Evolutionary conservation across 2,888 invertebrate genomes (phyloP), one percentile per base, ranked within the genome.

Genomic region (Leucania comma): DNA sequence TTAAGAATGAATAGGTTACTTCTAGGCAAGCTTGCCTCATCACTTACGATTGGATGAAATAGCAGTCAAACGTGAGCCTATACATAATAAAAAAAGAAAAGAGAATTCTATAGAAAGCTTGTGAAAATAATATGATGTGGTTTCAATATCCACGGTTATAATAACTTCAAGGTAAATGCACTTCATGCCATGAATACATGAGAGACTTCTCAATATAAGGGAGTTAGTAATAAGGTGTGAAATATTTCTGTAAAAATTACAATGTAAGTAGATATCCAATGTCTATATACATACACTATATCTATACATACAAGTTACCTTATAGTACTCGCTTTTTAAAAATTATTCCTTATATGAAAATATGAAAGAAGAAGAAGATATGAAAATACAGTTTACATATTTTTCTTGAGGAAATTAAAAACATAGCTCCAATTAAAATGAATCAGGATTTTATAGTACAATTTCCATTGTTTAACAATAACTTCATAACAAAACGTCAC

Each of bases 391-490:
- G 4, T 12, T 26, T 17, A 1, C 3, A 46, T n/a, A 66, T 46
- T 38, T 64, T 42, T 58, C 9, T 17, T 24, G 9, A 8, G 0
- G 2, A 59, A 54, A 50, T 54, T 42, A 24, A 66, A 72, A 56
- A 46, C 12, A 51, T 24, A 42, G 3, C 48, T 60, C 1, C 38
- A 66, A 66, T 66, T 54, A 58, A 72, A 70, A 81, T 14, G 14
- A 50, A 72, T 53, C n/a, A 51, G 20, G 2, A 65, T 79, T 83
- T 60, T 64, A n/a, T n/a, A 62, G 76, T 77, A 70, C 59, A 22
- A 51, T 79, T 76, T 63, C 22, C 57, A 79, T 63, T 54, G 60
- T 69, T 74, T 58, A 69, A 72, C 68, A 68, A 57, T 67, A 68
- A 68, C 56, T 54, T 54, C 48, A 53, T 68, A 69, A 64, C 56